Conservation (phyloP, 1,140 invertebrate species). For the Apis dorsata region DNA sequence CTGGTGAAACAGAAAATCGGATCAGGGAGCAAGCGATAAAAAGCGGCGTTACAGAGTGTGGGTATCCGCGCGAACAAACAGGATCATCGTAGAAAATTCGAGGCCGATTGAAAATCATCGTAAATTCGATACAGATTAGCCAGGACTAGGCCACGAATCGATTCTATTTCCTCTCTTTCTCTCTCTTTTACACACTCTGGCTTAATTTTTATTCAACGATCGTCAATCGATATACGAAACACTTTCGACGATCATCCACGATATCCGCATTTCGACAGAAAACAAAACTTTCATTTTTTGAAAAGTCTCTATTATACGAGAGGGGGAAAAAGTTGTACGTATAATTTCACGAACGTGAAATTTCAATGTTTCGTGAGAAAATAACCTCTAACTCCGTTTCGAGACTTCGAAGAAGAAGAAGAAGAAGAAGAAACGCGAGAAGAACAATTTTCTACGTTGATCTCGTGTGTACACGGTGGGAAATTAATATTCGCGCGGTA, state of each 20-base stretch:
- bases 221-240: constrained; percentile 16
- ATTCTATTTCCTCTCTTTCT: background rate
- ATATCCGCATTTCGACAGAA: no score
- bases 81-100: background rate
- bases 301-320: no score
- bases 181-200: background rate
- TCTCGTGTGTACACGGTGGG: no score
- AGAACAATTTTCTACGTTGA: background rate
- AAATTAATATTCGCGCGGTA: constrained; percentile 8
- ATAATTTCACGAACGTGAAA: no score
- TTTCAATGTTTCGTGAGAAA: background rate
- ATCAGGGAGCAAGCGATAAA: background rate
- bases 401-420: no score
- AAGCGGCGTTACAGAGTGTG: background rate
- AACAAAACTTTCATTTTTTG: no score
- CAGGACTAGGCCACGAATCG: constrained; percentile 19
- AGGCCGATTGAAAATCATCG: constrained; percentile 14
- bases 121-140: constrained; percentile 13
- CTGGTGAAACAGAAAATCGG: constrained; percentile 13
- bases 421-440: background rate
- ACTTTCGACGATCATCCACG: no score
- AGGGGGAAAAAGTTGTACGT: no score
- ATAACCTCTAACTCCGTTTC: no score
- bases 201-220: constrained; percentile 50
- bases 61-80: background rate